These are phyloP conservation scores for Malurus elegans DNA, from an alignment of 2,113 vertebrate genomes.

Conservation along the genomic window DNA sequence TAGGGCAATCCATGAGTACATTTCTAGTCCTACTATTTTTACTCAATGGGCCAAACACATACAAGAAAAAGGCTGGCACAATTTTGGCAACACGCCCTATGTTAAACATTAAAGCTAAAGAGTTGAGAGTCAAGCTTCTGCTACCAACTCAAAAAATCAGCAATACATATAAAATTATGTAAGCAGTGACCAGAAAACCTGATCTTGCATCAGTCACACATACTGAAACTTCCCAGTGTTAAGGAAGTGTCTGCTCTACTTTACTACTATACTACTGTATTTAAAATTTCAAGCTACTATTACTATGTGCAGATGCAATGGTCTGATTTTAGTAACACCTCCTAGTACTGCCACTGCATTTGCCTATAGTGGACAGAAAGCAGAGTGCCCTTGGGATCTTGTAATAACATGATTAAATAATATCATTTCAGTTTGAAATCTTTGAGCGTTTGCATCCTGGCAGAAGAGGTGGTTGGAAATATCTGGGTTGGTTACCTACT, in stretches of 20 bases:
- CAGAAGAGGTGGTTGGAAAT: neutral
- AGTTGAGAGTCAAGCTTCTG: neutral
- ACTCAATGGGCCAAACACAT: neutral
- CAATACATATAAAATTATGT: neutral
- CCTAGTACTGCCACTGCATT: neutral
- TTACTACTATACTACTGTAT: neutral
- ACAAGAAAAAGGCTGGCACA: neutral
- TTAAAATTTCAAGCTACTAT: neutral
- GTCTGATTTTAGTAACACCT: neutral
- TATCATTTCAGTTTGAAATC: neutral
- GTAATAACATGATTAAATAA: neutral
- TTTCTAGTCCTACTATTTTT: neutral
- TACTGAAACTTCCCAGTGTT: neutral
- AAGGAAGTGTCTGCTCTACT: neutral
- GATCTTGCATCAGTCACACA: neutral
- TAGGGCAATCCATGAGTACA: neutral
- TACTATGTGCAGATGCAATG: neutral
- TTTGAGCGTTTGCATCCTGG: neutral
- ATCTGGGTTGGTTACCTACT: neutral
- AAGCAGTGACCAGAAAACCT: neutral
- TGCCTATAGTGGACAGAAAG: neutral
- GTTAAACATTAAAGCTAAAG: neutral
- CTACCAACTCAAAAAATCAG: neutral
- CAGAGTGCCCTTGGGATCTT: neutral
- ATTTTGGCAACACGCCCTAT: neutral